Evolutionary conservation across 1,140 invertebrate species (phyloP), one percentile per base, ranked within the genome.

Genomic region (Caerostris extrusa): DNA sequence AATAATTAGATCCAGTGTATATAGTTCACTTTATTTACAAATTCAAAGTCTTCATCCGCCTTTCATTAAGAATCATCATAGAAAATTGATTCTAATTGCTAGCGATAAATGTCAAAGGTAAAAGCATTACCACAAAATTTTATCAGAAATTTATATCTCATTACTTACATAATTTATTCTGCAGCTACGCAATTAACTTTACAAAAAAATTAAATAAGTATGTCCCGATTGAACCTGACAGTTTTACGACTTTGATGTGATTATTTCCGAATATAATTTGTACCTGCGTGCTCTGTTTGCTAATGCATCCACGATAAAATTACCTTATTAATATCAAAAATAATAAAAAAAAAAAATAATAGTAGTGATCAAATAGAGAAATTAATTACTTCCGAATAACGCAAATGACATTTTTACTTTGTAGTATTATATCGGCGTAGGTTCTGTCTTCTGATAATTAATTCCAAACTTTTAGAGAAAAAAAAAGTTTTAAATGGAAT

Each of bases 361-460:
- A 71, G 5, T 53, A 14, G 53, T 4, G 34, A 34, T 10, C 50
- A 50, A 77, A 77, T 50, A 77, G 71, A 50, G 34, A 77, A 77
- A 77, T 77, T 77, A 77, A 77, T 77, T 77, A 77, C 71, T 50
- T 50, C 53, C 71, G 53, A 77, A 77, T 77, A 77, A 77, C 34
- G 3, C 34, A 12, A 3, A 34, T 50, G 8, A 50, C 10, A 53
- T 77, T 77, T 77, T 77, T 77, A 77, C 34, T 53, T 53, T 50
- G 71, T 14, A 3, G 10, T 77, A 67, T 67, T 67, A 5, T 34
- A 5, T 50, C 71, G 71, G 53, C 69, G 71, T 77, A 50, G 50
- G 50, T 50, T 12, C 71, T 3, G 50, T 77, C 71, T 34, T 34
- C 2, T 50, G 34, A 50, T 77, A 77, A 77, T 77, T 77, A 77